phyloP scores from a whole-genome alignment of 2,888 invertebrate species.

The Trypoxylon attenuatum region DNA sequence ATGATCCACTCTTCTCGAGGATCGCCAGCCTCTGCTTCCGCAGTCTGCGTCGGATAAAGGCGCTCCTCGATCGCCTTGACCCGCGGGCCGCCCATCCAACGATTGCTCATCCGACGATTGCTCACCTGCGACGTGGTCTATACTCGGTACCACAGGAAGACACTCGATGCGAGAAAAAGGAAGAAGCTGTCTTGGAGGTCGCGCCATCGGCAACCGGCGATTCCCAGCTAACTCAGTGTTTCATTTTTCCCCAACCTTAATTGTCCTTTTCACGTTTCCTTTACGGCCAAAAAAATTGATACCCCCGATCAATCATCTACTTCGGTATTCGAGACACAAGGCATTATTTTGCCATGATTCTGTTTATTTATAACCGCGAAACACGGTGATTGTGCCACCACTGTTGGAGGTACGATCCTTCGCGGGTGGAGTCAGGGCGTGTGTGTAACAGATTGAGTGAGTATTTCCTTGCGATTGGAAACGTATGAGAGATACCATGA shows the following conservation, averaged over 20 bases:
- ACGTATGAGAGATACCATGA: neutral
- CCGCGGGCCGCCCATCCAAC: too few species aligned
- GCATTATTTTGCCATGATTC: constrained; percentile 15
- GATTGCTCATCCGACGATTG: too few species aligned
- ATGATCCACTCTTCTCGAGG: neutral
- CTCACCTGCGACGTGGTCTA: neutral
- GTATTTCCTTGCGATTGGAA: neutral
- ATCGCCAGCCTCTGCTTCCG: neutral
- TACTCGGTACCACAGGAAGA: too few species aligned
- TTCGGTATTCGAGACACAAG: constrained; percentile 12
- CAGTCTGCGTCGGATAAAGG: neutral
- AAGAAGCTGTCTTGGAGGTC: neutral
- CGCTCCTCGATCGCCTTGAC: constrained; percentile 1
- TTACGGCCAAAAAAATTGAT: constrained; percentile 48
- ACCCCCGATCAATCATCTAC: constrained; percentile 31
- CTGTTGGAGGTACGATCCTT: too few species aligned
- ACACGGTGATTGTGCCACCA: constrained; percentile 8
- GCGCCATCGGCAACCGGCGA: constrained; percentile 11
- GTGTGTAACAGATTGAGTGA: neutral
- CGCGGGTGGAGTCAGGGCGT: too few species aligned
- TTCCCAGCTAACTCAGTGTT: constrained; percentile 30
- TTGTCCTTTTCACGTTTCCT: constrained; percentile 34
- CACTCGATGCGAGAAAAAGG: neutral
- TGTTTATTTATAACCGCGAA: constrained; percentile 36
- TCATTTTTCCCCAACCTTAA: constrained; percentile 41